Conservation (phyloP, 2,113 vertebrate species). For the cattle (Bos taurus) region DNA sequence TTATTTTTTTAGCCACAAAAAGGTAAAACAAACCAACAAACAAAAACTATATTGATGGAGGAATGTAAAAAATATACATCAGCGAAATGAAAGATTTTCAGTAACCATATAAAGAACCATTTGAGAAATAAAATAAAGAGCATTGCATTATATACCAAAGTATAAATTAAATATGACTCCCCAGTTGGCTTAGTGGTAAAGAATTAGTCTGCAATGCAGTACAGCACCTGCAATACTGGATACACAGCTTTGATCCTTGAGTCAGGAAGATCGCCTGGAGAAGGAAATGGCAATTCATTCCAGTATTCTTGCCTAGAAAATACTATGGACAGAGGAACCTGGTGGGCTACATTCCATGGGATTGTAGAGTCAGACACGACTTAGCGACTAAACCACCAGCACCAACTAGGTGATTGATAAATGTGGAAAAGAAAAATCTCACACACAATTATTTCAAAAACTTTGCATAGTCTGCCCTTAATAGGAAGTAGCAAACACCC, state of each 20-base stretch:
- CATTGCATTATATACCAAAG: background rate
- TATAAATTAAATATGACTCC: background rate
- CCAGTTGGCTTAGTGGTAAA: fast-evolving
- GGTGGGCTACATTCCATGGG: background rate
- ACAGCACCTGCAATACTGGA: background rate
- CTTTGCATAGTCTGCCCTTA: background rate
- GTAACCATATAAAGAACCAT: background rate
- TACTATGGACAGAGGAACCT: background rate
- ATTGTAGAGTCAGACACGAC: background rate
- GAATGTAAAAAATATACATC: background rate
- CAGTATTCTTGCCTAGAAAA: background rate
- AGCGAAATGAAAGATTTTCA: background rate
- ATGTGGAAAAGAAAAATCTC: background rate
- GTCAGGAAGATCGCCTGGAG: background rate
- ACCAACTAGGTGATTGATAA: background rate
- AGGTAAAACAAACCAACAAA: background rate
- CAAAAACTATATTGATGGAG: background rate
- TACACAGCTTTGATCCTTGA: background rate
- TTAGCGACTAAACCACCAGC: background rate
- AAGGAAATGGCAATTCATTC: background rate
- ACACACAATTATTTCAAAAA: background rate
- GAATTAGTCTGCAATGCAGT: background rate
- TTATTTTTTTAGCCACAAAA: background rate
- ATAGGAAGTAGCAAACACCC: background rate
- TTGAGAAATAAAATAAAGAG: background rate